Conservation (phyloP, 2,888 invertebrate genomes). For the Synergus itoensis region DNA sequence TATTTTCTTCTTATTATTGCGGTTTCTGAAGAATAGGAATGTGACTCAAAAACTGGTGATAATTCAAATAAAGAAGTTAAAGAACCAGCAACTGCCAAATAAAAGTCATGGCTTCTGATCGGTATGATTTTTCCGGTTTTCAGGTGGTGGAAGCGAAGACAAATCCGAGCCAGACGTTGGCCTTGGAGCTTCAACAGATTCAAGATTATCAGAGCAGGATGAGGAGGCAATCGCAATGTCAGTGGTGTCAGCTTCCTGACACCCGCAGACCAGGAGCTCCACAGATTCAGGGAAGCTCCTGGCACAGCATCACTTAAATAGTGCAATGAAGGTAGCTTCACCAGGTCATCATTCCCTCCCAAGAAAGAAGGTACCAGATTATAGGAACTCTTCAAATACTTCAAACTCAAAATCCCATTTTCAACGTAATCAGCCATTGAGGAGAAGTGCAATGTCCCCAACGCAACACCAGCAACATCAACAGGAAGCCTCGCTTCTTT, state of each 20-base stretch:
- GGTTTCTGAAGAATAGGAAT: too few relatives aligned
- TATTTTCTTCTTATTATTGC: too few relatives aligned
- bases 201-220: constrained; percentile 72
- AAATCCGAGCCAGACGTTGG: constrained; percentile 67
- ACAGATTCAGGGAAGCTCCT: constrained; percentile 77
- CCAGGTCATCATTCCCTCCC: constrained; percentile 80
- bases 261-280: constrained; percentile 79
- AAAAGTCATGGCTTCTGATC: constrained; percentile 9
- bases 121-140: background rate
- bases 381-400: constrained; percentile 61
- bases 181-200: constrained; percentile 65
- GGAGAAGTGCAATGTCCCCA: constrained; percentile 80
- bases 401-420: constrained; percentile 78
- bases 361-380: constrained; percentile 75
- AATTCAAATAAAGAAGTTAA: background rate
- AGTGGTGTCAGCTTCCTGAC: constrained; percentile 79
- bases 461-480: constrained; percentile 63
- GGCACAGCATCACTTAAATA: constrained; percentile 67
- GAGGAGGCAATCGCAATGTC: constrained; percentile 79
- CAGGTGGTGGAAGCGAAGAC: constrained; percentile 57
- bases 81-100: constrained; percentile 30
- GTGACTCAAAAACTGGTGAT: background rate
- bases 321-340: constrained; percentile 72
- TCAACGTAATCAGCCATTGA: constrained; percentile 83
- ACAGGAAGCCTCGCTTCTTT: constrained; percentile 75